A percentile compares a stretch with the other conserved stretches of the same genome.
Evolutionary conservation across 2,888 invertebrate species (phyloP).

Genomic region (Plemyria rubiginata): DNA sequence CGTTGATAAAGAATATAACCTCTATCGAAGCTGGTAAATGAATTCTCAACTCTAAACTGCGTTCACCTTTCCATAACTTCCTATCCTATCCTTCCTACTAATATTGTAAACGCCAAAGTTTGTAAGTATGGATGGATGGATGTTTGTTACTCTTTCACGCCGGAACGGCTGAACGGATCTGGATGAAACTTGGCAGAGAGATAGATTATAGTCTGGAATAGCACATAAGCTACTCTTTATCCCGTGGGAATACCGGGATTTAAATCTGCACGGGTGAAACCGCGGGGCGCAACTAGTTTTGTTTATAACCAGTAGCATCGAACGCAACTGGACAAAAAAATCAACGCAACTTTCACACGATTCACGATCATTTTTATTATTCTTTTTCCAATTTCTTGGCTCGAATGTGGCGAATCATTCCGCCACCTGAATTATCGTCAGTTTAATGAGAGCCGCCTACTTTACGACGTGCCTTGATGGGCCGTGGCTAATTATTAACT

Average conservation of each 20-base stretch:
- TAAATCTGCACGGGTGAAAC: no score
- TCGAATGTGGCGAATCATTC: conserved; percentile 53
- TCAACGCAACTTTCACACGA: conserved; percentile 26
- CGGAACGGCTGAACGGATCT: no score
- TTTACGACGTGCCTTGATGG: conserved; percentile 66
- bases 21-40: background rate
- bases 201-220: no score
- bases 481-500: conserved; percentile 62
- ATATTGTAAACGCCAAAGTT: no score
- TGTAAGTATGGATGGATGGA: no score
- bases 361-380: conserved; percentile 35
- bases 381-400: conserved; percentile 62
- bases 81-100: no score
- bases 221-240: no score
- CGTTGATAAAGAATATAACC: background rate
- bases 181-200: no score
- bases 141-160: no score
- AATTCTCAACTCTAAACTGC: background rate
- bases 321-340: conserved; percentile 9
- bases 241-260: no score
- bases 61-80: background rate
- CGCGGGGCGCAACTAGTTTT: no score
- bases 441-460: conserved; percentile 55
- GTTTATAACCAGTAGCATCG: conserved; percentile 10
- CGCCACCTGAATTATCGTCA: conserved; percentile 70